phyloP scores from a whole-genome alignment of 2,113 vertebrate genomes.

The Passer domesticus region DNA sequence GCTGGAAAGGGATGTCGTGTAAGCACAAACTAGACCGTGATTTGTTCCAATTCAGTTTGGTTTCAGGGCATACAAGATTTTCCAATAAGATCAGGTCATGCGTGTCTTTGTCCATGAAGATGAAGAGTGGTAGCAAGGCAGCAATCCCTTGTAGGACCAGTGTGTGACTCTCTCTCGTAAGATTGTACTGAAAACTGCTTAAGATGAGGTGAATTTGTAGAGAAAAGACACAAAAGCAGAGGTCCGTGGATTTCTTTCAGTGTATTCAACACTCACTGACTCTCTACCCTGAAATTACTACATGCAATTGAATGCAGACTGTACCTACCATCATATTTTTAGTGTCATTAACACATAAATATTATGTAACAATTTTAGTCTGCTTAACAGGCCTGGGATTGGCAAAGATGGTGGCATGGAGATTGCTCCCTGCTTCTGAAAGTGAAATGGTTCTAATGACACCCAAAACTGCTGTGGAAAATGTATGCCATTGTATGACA shows the following conservation, averaged over 20 bases:
- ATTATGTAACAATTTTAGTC: conserved; percentile 11
- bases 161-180: neutral
- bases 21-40: conserved; percentile 12
- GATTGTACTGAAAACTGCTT: neutral
- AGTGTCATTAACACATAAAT: conserved; percentile 3
- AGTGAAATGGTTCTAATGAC: neutral
- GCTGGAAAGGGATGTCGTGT: neutral
- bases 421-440: neutral
- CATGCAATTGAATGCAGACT: neutral
- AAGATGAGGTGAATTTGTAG: neutral
- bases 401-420: conserved; percentile 24
- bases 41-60: neutral
- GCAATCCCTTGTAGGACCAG: conserved; percentile 16
- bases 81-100: conserved; percentile 28
- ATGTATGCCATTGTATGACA: neutral
- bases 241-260: neutral
- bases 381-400: neutral
- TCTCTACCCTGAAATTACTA: neutral
- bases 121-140: neutral
- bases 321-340: conserved; percentile 1
- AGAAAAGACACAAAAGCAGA: neutral
- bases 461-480: neutral
- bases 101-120: neutral
- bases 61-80: conserved; percentile 42
- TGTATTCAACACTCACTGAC: neutral